Percentiles rank a stretch among this genome's conserved stretches.
Evolutionary conservation across 1,140 invertebrate species (phyloP).

Genomic region (Platyscapa corneri): DNA sequence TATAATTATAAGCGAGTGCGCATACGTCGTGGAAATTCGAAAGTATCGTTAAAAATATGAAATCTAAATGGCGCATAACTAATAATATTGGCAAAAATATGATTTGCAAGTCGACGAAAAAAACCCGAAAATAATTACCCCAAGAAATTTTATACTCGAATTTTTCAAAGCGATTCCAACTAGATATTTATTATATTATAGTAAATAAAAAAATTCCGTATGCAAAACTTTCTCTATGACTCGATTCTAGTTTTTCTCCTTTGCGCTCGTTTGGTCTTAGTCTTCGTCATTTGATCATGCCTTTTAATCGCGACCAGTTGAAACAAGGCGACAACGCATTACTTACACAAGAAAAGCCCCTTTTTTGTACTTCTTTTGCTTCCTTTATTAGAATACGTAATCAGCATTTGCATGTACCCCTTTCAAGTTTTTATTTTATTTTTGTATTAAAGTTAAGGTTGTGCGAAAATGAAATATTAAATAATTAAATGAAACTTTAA

Average conservation of each 20-base stretch:
- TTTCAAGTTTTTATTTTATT: not conserved
- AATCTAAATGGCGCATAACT: slow-evolving; percentile 23
- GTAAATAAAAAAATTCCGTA: slow-evolving; percentile 10
- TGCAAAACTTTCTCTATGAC: slow-evolving; percentile 37
- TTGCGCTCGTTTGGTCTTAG: not conserved
- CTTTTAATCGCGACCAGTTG: not conserved
- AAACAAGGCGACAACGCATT: slow-evolving; percentile 37
- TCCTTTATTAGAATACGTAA: not conserved
- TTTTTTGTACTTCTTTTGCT: not conserved
- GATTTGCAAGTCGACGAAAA: slow-evolving; percentile 38
- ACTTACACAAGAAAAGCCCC: not conserved
- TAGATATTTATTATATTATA: not conserved
- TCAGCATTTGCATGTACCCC: not conserved
- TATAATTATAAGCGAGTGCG: not conserved
- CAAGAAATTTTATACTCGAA: not conserved
- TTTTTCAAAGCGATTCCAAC: slow-evolving; percentile 8
- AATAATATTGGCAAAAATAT: slow-evolving; percentile 35
- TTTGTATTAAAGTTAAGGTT: not conserved
- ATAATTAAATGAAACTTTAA: not conserved
- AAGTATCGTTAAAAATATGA: slow-evolving; percentile 29
- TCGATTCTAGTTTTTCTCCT: slow-evolving; percentile 31
- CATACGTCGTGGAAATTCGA: not conserved
- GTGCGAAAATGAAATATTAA: not conserved
- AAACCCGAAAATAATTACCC: slow-evolving; percentile 19
- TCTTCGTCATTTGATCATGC: not conserved